phyloP scores from a whole-genome alignment of 2,113 vertebrate species.

The Megaptera novaeangliae region DNA sequence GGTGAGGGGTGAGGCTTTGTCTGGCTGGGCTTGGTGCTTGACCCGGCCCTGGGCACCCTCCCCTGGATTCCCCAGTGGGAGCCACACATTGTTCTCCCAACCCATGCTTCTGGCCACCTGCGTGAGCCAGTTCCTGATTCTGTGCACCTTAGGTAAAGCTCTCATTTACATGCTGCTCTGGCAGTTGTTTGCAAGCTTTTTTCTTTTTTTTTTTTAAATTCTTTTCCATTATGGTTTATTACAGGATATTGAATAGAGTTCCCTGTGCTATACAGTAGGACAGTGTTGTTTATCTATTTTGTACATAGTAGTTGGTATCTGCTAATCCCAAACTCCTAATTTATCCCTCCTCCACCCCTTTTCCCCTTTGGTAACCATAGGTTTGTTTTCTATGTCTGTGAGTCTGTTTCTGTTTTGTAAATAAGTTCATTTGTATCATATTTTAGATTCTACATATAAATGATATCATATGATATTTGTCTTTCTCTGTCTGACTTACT shows the following conservation, averaged over 20 bases:
- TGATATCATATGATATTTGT: too few species aligned
- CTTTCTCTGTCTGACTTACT: too few species aligned
- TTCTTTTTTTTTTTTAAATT: background rate
- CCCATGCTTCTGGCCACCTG: background rate
- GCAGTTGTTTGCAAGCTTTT: background rate
- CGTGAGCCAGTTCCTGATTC: background rate
- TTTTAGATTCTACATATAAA: too few species aligned
- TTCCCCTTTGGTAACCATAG: background rate
- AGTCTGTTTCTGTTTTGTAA: background rate
- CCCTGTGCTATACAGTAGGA: too few species aligned
- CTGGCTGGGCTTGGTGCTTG: background rate
- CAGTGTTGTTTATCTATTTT: background rate
- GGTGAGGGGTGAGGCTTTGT: background rate
- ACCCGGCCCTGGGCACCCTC: rapidly evolving
- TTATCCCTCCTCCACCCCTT: background rate
- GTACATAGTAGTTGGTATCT: background rate
- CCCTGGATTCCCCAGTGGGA: background rate
- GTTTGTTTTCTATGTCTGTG: background rate
- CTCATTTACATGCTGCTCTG: background rate
- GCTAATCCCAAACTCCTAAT: background rate
- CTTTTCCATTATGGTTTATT: too few species aligned
- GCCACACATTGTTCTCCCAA: background rate
- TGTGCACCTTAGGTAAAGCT: background rate
- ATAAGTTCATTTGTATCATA: background rate
- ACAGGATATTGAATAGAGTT: too few species aligned